Conservation (phyloP, 2,113 vertebrate genomes). For the Carassius auratus region DNA sequence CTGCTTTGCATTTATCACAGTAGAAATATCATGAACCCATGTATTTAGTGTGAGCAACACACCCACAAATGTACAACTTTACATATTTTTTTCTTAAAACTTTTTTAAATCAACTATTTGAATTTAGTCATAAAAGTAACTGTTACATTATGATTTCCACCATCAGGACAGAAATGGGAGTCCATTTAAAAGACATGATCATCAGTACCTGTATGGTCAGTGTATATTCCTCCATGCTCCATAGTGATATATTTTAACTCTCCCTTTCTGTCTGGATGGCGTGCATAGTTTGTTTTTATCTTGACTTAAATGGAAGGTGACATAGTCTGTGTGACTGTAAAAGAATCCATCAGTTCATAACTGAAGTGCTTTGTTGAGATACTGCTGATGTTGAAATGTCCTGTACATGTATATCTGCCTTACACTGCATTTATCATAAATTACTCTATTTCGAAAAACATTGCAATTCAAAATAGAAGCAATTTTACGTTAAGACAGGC, state of each 20-base stretch:
- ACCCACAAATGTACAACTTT: background rate
- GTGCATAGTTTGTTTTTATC: background rate
- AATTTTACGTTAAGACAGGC: background rate
- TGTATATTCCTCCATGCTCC: conserved; percentile 41
- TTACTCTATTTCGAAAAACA: background rate
- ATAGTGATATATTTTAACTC: background rate
- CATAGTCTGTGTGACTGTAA: background rate
- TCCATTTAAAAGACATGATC: conserved; percentile 64
- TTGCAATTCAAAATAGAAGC: background rate
- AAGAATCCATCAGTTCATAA: background rate
- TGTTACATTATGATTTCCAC: conserved; percentile 55
- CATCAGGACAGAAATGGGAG: conserved; percentile 68
- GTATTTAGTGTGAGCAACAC: background rate
- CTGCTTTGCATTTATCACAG: background rate
- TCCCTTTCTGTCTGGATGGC: background rate
- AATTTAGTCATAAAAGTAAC: conserved; percentile 39
- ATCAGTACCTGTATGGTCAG: conserved; percentile 57
- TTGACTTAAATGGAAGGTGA: background rate
- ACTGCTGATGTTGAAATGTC: conserved; percentile 4
- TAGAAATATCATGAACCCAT: background rate
- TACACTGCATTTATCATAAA: conserved; percentile 1
- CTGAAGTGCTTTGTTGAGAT: conserved; percentile 13
- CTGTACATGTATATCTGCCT: background rate
- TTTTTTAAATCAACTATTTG: conserved; percentile 54
- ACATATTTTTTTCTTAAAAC: background rate